Base-by-base conservation (phyloP, 2,797 vertebrate genomes). In the Danio kyathit region DNA sequence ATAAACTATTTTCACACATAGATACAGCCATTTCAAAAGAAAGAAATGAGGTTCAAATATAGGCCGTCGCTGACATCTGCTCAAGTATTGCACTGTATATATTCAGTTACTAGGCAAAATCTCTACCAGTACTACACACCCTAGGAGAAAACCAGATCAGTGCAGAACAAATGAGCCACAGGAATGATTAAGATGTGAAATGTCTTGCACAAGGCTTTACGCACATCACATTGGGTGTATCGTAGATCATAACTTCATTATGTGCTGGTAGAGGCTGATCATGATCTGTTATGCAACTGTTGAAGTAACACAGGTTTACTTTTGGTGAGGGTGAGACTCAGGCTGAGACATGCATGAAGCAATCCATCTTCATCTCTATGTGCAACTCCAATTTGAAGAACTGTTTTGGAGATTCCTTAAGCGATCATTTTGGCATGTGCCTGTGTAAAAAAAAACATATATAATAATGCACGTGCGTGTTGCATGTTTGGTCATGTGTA, bases 61-160 rank as follows among this genome's bases (percentile, higher is more conserved):
- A 88, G 86, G 19, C 43, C 56, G 56, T 52, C 66, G 54, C 83
- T 86, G 85, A 89, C 84, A 87, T 87, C 73, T 88, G 86, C 84
- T 87, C 63, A 87, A 85, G 85, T 77, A 21, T 84, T 86, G 85
- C 84, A 74, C n/a, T 64, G 63, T 21, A 65, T 66, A 49, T 51
- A 74, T 17, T 13, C 75, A 85, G 81, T 89, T 84, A 84, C 83
- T 16, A 13, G 83, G 86, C 86, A 89, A 88, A 87, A 70, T 74
- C 82, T 84, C 71, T 75, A 88, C 88, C 57, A 70, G 72, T 43
- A 57, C 57, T 21, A 70, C 57, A 71, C 16, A 48, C 9, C 6
- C 13, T 8, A 17, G 65, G 43, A 64, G 13, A 75, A 79, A 67
- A 67, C 3, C 5, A 17, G 41, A 54, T 46, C 5, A 49, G 9